phyloP scores from a whole-genome alignment of 2,888 invertebrate species.

The Psococerastis gibbosa region DNA sequence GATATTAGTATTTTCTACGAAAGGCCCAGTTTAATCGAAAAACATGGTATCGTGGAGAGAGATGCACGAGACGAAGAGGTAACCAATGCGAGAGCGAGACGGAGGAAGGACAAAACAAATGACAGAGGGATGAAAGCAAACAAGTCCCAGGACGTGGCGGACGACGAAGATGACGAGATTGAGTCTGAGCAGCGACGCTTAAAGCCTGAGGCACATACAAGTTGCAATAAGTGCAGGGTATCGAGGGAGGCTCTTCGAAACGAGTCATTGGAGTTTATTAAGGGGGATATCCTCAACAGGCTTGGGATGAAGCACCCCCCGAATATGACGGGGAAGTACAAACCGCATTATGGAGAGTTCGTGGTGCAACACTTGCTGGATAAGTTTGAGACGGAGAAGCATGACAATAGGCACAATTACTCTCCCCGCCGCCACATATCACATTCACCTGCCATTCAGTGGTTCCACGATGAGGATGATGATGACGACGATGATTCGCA shows the following conservation, averaged over 20 bases:
- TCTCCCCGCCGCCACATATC: conserved; percentile 13
- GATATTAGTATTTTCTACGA: conserved; percentile 7
- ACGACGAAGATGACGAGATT: conserved; percentile 1
- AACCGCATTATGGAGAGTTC: conserved; percentile 25
- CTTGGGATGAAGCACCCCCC: conserved; percentile 36
- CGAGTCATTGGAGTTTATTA: conserved; percentile 36
- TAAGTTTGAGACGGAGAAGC: conserved; percentile 20
- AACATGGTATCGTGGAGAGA: background rate
- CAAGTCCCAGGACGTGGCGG: background rate
- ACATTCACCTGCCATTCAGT: conserved; percentile 7
- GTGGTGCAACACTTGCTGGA: conserved; percentile 23
- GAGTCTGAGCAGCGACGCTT: background rate
- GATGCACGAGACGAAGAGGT: conserved; percentile 1
- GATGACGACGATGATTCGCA: conserved; percentile 21
- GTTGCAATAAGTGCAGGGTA: conserved; percentile 33
- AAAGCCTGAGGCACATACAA: conserved; percentile 19
- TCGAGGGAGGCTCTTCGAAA: conserved; percentile 35
- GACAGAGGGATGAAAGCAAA: background rate
- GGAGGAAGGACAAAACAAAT: background rate
- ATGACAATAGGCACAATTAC: conserved; percentile 9
- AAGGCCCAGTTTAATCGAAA: background rate
- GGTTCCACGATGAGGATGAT: conserved; percentile 7
- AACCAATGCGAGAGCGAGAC: background rate
- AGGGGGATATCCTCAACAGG: conserved; percentile 37
- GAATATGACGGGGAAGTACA: conserved; percentile 36